phyloP scores from a whole-genome alignment of 2,113 vertebrate species.

The Romanogobio albipinnatus region DNA sequence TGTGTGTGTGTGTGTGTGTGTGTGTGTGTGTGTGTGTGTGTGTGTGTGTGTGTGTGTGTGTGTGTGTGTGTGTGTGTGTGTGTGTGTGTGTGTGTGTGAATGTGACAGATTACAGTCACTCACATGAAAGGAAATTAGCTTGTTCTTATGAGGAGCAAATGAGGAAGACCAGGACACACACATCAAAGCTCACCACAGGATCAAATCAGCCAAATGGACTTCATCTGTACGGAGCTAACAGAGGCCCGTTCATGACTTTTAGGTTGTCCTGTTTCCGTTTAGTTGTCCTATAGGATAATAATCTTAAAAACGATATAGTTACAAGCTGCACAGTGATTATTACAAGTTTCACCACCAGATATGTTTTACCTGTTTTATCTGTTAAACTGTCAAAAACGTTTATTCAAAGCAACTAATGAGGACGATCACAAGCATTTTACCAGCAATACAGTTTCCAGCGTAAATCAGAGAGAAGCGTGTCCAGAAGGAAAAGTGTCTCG shows the following conservation, averaged over 20 bases:
- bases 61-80: conserved; percentile 22
- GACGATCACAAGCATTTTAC: neutral
- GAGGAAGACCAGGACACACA: conserved; percentile 69
- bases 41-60: conserved; percentile 23
- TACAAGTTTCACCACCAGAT: too few species aligned
- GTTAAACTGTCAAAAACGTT: neutral
- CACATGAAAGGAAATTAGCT: conserved; percentile 60
- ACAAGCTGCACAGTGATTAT: neutral
- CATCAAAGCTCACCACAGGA: conserved; percentile 60
- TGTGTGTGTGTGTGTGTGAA: conserved; percentile 30
- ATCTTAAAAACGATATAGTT: too few species aligned
- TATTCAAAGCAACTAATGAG: neutral
- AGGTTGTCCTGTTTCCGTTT: neutral
- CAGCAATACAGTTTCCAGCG: neutral
- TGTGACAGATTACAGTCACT: conserved; percentile 44
- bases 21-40: conserved; percentile 23
- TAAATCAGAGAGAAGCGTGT: neutral
- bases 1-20: conserved; percentile 23
- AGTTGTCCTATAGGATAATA: neutral
- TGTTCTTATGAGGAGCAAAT: conserved; percentile 70
- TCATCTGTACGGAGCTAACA: conserved; percentile 16
- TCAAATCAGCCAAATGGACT: conserved; percentile 17
- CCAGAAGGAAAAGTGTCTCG: neutral
- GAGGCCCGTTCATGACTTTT: neutral
- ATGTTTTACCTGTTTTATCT: too few species aligned